Base-by-base conservation (phyloP, 2,888 invertebrate species). In the Amphiduros pacificus region DNA sequence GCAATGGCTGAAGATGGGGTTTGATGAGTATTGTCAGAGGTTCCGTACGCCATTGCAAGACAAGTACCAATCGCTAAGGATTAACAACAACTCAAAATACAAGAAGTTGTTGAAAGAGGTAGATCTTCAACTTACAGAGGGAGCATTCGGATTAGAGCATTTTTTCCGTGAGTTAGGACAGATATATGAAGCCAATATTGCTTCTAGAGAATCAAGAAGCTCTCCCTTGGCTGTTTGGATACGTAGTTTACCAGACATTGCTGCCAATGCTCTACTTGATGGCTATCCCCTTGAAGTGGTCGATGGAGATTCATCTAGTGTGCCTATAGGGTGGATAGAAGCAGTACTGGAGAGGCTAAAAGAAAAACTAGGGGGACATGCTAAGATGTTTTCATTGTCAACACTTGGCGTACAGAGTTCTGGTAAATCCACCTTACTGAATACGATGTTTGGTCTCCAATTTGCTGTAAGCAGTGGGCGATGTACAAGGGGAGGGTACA, bases 341-440 rank as follows among this genome's bases (percentile, higher is more conserved):
- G 55, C 60, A 27, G 53, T 55, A 3, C 27, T 63, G 14, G 24
- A 29, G 17, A 49, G 17, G 22, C 24, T 55, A 2, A 40, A 57
- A 4, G 50, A 22, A 51, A 14, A 32, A 58, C 11, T 55, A n/a
- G 24, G 41, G n/a, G 63, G 63, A 20, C 40, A 60, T n/a, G 50
- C 31, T 28, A 63, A 55, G 22, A 17, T 63, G 28, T 63, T 60
- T 50, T 36, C 61, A 1, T 41, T 62, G 22, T 62, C 62, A 22
- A 54, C 60, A 6, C 59, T 62, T 26, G 62, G 62, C 17, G 17
- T 59, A 1, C 62, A 62, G 36, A 62, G 62, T 27, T 62, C 62
- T 29, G 62, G 62, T 4, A 62, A 62, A 29, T 62, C 62, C 9
- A 62, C 62, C 20, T 36, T 63, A 22, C 28, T 61, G 29, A 63